phyloP scores from a whole-genome alignment of 2,113 vertebrate species.

The Rhynchopsitta pachyrhyncha region DNA sequence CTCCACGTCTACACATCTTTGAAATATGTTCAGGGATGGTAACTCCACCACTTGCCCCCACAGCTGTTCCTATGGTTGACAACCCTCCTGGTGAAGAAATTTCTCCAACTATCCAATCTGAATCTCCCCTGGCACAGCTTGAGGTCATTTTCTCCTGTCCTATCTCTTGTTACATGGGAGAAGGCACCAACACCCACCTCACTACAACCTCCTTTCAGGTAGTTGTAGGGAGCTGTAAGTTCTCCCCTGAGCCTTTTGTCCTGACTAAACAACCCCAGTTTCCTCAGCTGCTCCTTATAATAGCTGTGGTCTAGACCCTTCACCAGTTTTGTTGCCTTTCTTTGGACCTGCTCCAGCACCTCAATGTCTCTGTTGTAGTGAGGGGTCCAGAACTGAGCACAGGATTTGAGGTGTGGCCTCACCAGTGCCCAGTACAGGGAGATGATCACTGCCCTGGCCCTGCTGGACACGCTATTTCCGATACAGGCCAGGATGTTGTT shows the following conservation, averaged over 20 bases:
- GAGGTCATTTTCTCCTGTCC: background rate
- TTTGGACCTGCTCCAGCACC: background rate
- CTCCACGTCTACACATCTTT: background rate
- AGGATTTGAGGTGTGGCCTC: rapidly evolving
- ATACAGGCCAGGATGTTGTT: background rate
- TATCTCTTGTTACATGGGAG: background rate
- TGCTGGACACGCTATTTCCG: background rate
- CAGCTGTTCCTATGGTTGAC: background rate
- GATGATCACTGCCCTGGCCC: background rate
- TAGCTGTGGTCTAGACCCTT: background rate
- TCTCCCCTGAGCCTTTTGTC: background rate
- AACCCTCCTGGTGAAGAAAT: background rate
- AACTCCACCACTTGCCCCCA: background rate
- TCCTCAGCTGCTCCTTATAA: background rate
- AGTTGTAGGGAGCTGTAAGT: background rate
- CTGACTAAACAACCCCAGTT: background rate
- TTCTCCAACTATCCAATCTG: background rate
- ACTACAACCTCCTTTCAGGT: background rate
- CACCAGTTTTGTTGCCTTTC: background rate
- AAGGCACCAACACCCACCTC: background rate
- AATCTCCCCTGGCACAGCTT: background rate
- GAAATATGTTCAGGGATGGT: background rate
- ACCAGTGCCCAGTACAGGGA: background rate
- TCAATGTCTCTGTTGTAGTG: background rate
- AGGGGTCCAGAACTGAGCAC: background rate